Conservation (phyloP, 2,113 vertebrate genomes). For the Thamnophis sirtalis region DNA sequence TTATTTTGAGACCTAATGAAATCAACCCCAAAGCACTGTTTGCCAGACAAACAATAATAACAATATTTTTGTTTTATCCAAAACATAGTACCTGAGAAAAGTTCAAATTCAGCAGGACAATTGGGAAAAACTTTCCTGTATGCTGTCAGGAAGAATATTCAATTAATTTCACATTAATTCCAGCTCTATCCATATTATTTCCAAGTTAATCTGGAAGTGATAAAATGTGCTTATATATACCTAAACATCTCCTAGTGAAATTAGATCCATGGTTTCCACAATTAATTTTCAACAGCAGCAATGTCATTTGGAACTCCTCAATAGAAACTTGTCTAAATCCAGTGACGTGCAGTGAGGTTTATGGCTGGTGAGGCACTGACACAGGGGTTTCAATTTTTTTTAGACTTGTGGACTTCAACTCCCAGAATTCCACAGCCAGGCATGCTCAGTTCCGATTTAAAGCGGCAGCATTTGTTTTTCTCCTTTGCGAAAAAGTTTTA, state of each 20-base stretch:
- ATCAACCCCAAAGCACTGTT: background rate
- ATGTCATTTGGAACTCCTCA: background rate
- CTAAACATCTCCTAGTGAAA: background rate
- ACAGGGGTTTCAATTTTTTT: too few species aligned
- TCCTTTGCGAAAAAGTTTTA: too few species aligned
- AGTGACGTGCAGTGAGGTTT: too few species aligned
- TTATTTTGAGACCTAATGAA: background rate
- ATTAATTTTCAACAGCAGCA: background rate
- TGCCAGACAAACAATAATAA: background rate
- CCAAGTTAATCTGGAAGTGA: background rate
- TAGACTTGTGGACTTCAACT: too few species aligned
- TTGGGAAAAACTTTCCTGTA: background rate
- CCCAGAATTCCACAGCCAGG: too few species aligned
- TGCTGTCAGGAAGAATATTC: background rate
- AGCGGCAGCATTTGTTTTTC: too few species aligned
- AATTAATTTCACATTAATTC: background rate
- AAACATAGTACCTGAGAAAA: background rate
- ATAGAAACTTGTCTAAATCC: background rate
- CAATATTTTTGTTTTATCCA: background rate
- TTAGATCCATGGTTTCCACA: background rate
- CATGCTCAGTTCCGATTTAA: too few species aligned
- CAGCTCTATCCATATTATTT: background rate
- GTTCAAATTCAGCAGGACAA: background rate
- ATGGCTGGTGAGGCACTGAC: too few species aligned
- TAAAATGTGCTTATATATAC: background rate